These are phyloP conservation scores for Cyphomyrus discorhynchus DNA, from an alignment of 2,113 vertebrate genomes.

Conservation along the genomic window DNA sequence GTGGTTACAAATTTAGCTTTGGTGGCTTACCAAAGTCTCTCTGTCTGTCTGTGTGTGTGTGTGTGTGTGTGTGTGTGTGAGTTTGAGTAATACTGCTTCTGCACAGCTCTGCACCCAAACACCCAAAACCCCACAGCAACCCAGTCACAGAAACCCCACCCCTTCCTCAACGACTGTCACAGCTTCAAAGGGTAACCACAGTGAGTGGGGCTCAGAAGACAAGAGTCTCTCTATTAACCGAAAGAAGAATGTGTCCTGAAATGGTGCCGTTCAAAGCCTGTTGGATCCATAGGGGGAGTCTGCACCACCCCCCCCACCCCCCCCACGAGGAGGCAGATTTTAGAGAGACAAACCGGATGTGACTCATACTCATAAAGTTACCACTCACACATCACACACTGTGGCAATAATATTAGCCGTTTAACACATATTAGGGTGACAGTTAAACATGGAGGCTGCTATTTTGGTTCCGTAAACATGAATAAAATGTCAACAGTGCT, in stretches of 20 bases:
- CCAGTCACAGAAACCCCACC: not conserved
- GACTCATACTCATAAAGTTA: not conserved
- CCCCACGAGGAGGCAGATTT: not conserved
- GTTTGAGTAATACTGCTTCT: not conserved
- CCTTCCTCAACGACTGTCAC: not conserved
- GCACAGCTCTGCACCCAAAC: not conserved
- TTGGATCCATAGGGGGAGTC: not conserved
- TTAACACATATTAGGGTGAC: not conserved
- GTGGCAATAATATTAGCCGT: not conserved
- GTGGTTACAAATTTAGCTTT: slow-evolving; percentile 7
- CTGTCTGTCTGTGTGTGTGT: not conserved
- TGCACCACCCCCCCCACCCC: not conserved
- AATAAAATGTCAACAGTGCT: not conserved
- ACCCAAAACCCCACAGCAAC: not conserved
- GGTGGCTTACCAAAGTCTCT: not conserved
- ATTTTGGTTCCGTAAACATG: not conserved
- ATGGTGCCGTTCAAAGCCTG: not conserved
- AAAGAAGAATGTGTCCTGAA: not conserved
- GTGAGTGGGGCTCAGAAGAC: not conserved
- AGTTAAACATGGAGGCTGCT: not conserved
- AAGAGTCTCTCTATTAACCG: not conserved
- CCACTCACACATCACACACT: not conserved
- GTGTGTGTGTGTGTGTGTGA: not conserved
- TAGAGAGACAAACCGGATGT: not conserved
- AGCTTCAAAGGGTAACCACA: not conserved